Evolutionary conservation across 1,140 invertebrate species (phyloP).

Genomic region (Drosophila hydei): DNA sequence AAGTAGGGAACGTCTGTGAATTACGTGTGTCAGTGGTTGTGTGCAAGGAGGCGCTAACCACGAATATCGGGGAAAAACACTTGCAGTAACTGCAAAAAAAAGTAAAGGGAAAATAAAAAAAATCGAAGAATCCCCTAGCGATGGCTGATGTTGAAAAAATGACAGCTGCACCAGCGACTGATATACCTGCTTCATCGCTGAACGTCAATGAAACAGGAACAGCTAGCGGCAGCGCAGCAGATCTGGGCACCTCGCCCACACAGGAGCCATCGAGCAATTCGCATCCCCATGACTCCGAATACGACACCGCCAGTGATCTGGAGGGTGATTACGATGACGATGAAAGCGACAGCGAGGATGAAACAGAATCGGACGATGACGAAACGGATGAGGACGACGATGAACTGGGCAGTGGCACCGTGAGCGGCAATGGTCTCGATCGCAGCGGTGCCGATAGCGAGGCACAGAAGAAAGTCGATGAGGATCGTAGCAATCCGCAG

Average conservation of each 20-base stretch:
- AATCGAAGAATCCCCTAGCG: slow-evolving; percentile 59
- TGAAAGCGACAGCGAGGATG: slow-evolving; percentile 82
- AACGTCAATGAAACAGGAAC: slow-evolving; percentile 40
- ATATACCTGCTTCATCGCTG: slow-evolving; percentile 61
- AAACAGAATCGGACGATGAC: slow-evolving; percentile 63
- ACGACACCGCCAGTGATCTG: slow-evolving; percentile 79
- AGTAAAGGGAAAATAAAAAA: slow-evolving; percentile 24
- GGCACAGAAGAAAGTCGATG: slow-evolving; percentile 92
- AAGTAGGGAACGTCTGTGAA: slow-evolving; percentile 22
- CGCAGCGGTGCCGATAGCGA: slow-evolving; percentile 85
- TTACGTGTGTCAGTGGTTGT: slow-evolving; percentile 21
- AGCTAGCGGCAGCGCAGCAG: slow-evolving; percentile 29
- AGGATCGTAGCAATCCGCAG: slow-evolving; percentile 97
- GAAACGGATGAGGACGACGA: slow-evolving; percentile 82
- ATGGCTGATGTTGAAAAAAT: slow-evolving; percentile 81
- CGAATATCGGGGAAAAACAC: slow-evolving; percentile 35
- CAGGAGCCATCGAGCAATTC: slow-evolving; percentile 77
- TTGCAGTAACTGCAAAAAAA: slow-evolving; percentile 26
- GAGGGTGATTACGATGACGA: slow-evolving; percentile 78
- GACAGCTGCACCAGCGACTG: slow-evolving; percentile 56
- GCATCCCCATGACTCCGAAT: slow-evolving; percentile 81
- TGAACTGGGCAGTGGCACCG: slow-evolving; percentile 84
- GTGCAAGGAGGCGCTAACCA: slow-evolving; percentile 23
- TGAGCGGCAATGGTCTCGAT: slow-evolving; percentile 84
- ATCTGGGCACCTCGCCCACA: slow-evolving; percentile 73